Base-by-base conservation (phyloP, 2,888 invertebrate genomes). In the Seira ritae region DNA sequence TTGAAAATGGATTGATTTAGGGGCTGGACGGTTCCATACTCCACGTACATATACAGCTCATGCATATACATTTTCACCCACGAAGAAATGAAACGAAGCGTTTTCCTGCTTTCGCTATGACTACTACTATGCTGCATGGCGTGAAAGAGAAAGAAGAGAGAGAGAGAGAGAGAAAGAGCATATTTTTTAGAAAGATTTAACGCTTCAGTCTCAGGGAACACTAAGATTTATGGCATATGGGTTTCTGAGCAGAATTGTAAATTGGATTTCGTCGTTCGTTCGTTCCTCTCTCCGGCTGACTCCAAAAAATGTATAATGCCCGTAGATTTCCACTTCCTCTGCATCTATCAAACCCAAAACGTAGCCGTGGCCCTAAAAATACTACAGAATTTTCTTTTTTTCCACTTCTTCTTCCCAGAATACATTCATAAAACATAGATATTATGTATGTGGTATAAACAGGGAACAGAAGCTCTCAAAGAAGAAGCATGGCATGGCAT, bases 141-240 rank as follows among this genome's bases (percentile, higher is more conserved):
- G 23, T 23, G 20, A 71, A 60, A 60, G 60, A 70, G 46, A 37
- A 24, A 70, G 73, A 66, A 66, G 24, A 70, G 60, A 55, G 55
- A 69, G 69, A 24, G 20, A 62, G 62, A 24, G 20, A 62, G 62
- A 74, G 77, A 72, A 75, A 82, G 82, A 82, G 77, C 82, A 82
- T 82, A 82, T 82, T 82, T 82, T 82, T 82, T 82, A 82, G 82
- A 82, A 82, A 82, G 82, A 82, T 82, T 82, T 82, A 82, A 82
- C 82, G 82, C 82, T 82, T 82, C 82, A 82, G 82, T 82, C 82
- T 82, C 77, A 82, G 82, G 82, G 82, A 82, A 82, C 82, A 82
- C 71, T 82, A 82, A 77, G 82, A 82, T 82, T 82, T 82, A 82
- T 82, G 76, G 82, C 82, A 82, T 82, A 82, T 82, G 82, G 82